These are phyloP conservation scores for Zophobas atratus DNA, from an alignment of 1,140 invertebrate genomes.

Conservation along the genomic window DNA sequence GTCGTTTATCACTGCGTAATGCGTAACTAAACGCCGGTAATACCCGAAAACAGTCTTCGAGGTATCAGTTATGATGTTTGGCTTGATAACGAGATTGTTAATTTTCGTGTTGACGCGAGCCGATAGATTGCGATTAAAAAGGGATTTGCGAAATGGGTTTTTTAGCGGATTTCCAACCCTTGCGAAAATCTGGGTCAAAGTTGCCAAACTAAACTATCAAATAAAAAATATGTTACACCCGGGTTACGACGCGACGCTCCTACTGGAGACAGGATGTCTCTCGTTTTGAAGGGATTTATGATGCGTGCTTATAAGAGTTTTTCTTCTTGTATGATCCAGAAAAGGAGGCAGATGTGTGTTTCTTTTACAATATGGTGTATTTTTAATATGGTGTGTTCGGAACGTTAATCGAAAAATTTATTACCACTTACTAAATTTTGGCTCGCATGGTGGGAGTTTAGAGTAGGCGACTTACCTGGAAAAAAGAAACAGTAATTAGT, in stretches of 20 bases:
- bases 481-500: conserved; percentile 1
- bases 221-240: conserved; percentile 29
- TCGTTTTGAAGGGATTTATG: conserved; percentile 30
- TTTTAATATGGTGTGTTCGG: neutral
- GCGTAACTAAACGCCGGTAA: too few relatives aligned
- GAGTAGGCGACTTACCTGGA: conserved; percentile 26
- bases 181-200: conserved; percentile 24
- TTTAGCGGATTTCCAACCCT: neutral
- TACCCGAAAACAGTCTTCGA: too few relatives aligned
- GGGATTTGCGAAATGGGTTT: too few relatives aligned
- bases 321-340: conserved; percentile 24
- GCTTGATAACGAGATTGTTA: too few relatives aligned
- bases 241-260: neutral
- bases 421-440: conserved; percentile 16
- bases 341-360: conserved; percentile 6
- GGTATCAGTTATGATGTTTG: too few relatives aligned
- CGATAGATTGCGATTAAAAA: neutral
- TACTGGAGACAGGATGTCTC: conserved; percentile 20
- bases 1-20: too few relatives aligned
- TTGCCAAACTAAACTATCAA: conserved; percentile 13
- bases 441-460: neutral
- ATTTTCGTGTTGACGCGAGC: too few relatives aligned
- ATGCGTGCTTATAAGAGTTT: conserved; percentile 18
- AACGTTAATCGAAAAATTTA: neutral
- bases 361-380: conserved; percentile 8